phyloP scores from a whole-genome alignment of 2,797 vertebrate genomes.

The Neosilurus hyrtlii region DNA sequence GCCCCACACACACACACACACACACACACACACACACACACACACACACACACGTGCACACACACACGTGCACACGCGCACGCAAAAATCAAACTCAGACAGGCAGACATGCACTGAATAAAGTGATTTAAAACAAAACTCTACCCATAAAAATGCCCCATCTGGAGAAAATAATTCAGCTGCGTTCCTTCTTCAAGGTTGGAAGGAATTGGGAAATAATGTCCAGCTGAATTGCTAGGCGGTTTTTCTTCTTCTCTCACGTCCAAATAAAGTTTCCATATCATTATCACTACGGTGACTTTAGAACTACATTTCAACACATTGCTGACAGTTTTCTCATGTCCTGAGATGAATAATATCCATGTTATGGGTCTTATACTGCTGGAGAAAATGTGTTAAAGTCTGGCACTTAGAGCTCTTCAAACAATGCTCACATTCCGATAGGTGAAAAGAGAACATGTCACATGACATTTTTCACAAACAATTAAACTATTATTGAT shows the following conservation, averaged over 20 bases:
- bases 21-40: conserved; percentile 27
- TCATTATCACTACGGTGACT: conserved; percentile 27
- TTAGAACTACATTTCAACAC: not conserved
- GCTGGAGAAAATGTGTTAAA: not conserved
- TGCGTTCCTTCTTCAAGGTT: conserved; percentile 60
- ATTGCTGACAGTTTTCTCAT: conserved; percentile 1
- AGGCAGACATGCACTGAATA: conserved; percentile 28
- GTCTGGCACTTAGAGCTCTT: not conserved
- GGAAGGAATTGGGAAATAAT: conserved; percentile 49
- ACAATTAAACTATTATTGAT: not conserved
- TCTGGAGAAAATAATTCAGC: conserved; percentile 68
- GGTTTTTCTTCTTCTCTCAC: conserved; percentile 21
- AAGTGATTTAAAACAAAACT: conserved; percentile 63
- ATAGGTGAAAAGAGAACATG: not conserved
- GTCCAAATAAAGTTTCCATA: conserved; percentile 46
- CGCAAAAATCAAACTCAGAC: not conserved
- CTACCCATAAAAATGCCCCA: conserved; percentile 55
- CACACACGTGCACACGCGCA: not conserved
- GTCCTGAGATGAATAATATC: conserved; percentile 4
- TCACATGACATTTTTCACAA: not conserved
- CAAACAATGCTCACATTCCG: not conserved
- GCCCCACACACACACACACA: conserved; percentile 27
- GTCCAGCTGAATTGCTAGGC: conserved; percentile 44
- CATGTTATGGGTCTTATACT: not conserved
- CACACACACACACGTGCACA: not conserved